These are phyloP conservation scores for Atlantisia rogersi DNA, from an alignment of 2,113 vertebrate genomes.

Conservation along the genomic window DNA sequence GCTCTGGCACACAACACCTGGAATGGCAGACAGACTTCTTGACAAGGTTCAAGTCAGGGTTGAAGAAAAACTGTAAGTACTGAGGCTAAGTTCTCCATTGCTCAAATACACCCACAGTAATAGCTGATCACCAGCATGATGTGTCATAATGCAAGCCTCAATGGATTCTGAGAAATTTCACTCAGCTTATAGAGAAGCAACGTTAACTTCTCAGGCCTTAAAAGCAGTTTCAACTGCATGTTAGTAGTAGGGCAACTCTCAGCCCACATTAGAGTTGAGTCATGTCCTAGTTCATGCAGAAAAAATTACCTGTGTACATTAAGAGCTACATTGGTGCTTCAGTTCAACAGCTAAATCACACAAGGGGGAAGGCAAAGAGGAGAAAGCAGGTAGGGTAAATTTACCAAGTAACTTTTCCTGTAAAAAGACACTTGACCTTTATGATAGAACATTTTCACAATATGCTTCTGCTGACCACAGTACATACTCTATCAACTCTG, in stretches of 20 bases:
- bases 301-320: neutral
- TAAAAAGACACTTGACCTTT: neutral
- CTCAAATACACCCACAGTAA: neutral
- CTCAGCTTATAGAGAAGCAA: neutral
- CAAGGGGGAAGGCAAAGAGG: neutral
- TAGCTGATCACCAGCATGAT: neutral
- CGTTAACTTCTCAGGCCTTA: neutral
- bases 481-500: neutral
- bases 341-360: neutral
- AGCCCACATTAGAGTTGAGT: neutral
- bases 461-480: neutral
- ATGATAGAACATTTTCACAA: neutral
- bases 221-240: neutral
- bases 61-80: neutral
- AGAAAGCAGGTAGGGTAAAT: neutral
- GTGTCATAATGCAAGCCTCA: neutral
- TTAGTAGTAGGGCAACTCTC: neutral
- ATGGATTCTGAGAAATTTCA: neutral
- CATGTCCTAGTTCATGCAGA: neutral
- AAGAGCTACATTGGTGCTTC: neutral
- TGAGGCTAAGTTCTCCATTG: neutral
- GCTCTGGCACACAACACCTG: neutral
- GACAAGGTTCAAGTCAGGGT: neutral
- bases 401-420: neutral
- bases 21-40: neutral